Conservation (phyloP, 2,888 invertebrate genomes). For the Hyppa rectilinea region DNA sequence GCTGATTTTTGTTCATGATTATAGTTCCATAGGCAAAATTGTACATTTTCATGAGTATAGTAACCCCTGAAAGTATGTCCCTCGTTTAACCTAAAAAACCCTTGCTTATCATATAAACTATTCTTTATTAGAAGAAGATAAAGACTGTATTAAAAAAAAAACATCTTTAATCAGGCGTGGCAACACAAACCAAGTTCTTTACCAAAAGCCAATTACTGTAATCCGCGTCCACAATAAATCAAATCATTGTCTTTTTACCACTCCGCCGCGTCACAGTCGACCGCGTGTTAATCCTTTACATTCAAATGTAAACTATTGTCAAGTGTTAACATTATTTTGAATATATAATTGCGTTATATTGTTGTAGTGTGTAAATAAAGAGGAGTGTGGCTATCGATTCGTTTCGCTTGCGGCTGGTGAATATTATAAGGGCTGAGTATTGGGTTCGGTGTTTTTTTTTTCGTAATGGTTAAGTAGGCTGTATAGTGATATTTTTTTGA, state of each 20-base stretch:
- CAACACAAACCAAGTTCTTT: constrained; percentile 15
- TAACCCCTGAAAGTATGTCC: no score
- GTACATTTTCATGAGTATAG: no score
- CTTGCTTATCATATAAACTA: no score
- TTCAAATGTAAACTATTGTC: constrained; percentile 75
- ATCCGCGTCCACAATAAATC: constrained; percentile 63
- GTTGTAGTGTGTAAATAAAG: constrained; percentile 76
- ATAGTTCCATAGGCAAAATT: no score
- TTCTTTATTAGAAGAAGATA: no score
- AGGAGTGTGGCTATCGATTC: constrained; percentile 72
- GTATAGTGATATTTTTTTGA: no score
- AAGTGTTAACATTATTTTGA: constrained; percentile 74
- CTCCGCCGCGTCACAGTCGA: constrained; percentile 67
- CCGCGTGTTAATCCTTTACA: constrained; percentile 73
- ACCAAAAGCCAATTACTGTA: constrained; percentile 40
- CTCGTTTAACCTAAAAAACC: no score
- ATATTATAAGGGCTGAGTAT: constrained; percentile 14
- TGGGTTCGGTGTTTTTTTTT: background rate
- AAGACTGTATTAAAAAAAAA: no score
- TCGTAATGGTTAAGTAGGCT: no score
- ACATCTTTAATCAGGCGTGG: constrained; percentile 5
- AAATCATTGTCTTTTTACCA: constrained; percentile 68
- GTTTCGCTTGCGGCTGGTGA: constrained; percentile 52
- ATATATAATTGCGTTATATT: constrained; percentile 86
- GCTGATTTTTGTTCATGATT: no score